These are phyloP conservation scores for Operophtera brumata DNA, from an alignment of 2,888 invertebrate species.

Conservation along the genomic window DNA sequence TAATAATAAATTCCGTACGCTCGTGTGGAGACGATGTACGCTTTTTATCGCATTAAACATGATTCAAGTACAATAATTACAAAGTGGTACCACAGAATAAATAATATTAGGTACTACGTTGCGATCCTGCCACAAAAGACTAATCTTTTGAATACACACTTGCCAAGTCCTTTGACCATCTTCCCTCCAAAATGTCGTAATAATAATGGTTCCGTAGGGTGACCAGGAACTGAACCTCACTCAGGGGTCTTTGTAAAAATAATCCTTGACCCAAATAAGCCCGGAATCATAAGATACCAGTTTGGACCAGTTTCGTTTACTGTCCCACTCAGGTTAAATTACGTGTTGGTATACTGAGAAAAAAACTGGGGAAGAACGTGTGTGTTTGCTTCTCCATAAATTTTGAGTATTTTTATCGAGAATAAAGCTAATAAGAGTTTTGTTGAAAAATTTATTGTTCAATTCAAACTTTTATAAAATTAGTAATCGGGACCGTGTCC, in stretches of 20 bases:
- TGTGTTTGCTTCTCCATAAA: background rate
- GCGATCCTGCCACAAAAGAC: slow-evolving; percentile 4
- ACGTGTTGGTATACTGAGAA: slow-evolving; percentile 39
- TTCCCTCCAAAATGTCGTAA: slow-evolving; percentile 32
- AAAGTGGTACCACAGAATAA: no score
- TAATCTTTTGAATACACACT: slow-evolving; percentile 28
- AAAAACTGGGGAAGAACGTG: background rate
- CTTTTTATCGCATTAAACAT: background rate
- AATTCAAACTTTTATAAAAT: no score
- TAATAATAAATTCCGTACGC: no score
- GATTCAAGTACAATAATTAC: background rate
- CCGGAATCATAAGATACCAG: slow-evolving; percentile 46
- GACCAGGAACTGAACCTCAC: slow-evolving; percentile 46
- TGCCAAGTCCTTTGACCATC: slow-evolving; percentile 32
- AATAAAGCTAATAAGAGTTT: no score
- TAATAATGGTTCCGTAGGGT: slow-evolving; percentile 55
- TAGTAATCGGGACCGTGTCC: no score
- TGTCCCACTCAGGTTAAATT: slow-evolving; percentile 68
- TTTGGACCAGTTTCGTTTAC: slow-evolving; percentile 35
- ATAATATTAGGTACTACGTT: no score
- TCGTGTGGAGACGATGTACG: background rate
- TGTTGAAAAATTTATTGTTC: no score
- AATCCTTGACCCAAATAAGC: slow-evolving; percentile 65
- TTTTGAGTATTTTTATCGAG: background rate
- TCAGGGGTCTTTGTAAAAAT: slow-evolving; percentile 42